Evolutionary conservation across 2,888 invertebrate genomes (phyloP).

Genomic region (Nomada ruficornis): DNA sequence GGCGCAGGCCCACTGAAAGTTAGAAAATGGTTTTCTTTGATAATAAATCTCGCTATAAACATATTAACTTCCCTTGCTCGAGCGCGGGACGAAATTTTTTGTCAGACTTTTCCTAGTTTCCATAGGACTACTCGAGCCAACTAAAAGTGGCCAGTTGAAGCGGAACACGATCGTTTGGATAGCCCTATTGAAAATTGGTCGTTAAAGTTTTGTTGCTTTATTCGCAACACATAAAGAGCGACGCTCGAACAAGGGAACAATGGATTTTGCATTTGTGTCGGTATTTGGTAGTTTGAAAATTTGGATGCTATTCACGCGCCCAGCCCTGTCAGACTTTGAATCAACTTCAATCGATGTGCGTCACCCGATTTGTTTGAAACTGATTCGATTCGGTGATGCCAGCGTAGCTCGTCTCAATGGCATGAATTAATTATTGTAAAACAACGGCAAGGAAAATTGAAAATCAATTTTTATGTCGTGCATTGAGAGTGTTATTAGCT

Average conservation of each 20-base stretch:
- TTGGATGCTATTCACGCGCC: background rate
- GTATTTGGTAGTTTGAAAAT: background rate
- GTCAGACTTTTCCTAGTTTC: background rate
- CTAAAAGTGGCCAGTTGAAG: background rate
- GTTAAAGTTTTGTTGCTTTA: conserved; percentile 11
- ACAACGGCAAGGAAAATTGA: background rate
- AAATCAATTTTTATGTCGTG: background rate
- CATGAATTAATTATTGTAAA: background rate
- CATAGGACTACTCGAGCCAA: background rate
- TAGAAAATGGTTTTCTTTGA: too few relatives aligned
- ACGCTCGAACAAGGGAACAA: conserved; percentile 1
- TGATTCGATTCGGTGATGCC: background rate
- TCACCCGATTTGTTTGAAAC: background rate
- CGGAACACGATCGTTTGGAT: background rate
- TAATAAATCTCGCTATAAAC: background rate
- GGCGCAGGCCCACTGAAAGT: too few relatives aligned
- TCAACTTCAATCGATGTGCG: background rate
- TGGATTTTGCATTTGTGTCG: background rate
- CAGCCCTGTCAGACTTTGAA: background rate
- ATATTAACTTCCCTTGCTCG: background rate
- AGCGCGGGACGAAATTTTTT: background rate
- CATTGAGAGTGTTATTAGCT: background rate
- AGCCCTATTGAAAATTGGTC: conserved; percentile 1
- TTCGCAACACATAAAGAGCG: background rate
- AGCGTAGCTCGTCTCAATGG: background rate